A percentile compares a stretch with the other conserved stretches of the same genome.
Conservation (phyloP, 2,113 vertebrate genomes). For the Illadopsis cleaveri region DNA sequence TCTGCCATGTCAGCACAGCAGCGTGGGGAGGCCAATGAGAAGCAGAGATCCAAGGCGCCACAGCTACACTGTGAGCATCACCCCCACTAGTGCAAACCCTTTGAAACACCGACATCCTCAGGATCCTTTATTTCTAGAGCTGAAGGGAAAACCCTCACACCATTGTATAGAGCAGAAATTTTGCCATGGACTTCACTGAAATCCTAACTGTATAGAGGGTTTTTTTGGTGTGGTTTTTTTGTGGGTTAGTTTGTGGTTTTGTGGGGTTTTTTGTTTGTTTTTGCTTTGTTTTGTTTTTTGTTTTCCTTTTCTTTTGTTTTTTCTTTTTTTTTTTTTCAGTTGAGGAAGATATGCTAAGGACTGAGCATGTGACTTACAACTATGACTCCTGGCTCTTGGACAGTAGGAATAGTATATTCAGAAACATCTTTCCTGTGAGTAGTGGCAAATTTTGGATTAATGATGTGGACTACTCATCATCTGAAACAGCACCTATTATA, state of each 20-base stretch:
- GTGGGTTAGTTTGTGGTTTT: too few species aligned
- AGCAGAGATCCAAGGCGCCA: not conserved
- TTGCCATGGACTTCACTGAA: not conserved
- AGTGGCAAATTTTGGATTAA: not conserved
- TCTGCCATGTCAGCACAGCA: not conserved
- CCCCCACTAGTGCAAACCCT: not conserved
- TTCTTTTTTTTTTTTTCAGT: not conserved
- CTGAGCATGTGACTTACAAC: not conserved
- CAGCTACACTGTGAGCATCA: not conserved
- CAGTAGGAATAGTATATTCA: not conserved
- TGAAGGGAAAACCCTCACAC: not conserved
- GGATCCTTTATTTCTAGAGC: not conserved
- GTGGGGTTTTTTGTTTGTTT: too few species aligned
- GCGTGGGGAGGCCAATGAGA: not conserved
- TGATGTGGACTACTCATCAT: not conserved
- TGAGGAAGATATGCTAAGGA: not conserved
- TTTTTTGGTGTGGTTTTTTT: too few species aligned
- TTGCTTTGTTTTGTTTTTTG: too few species aligned
- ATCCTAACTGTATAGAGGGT: not conserved
- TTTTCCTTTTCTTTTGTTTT: accelerated
- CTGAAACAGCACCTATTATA: not conserved
- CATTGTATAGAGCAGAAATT: not conserved
- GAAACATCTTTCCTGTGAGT: not conserved
- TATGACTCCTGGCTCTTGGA: not conserved
- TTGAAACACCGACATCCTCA: not conserved